Base-by-base conservation (phyloP, 2,113 vertebrate genomes). In the Typhlomys cinereus region DNA sequence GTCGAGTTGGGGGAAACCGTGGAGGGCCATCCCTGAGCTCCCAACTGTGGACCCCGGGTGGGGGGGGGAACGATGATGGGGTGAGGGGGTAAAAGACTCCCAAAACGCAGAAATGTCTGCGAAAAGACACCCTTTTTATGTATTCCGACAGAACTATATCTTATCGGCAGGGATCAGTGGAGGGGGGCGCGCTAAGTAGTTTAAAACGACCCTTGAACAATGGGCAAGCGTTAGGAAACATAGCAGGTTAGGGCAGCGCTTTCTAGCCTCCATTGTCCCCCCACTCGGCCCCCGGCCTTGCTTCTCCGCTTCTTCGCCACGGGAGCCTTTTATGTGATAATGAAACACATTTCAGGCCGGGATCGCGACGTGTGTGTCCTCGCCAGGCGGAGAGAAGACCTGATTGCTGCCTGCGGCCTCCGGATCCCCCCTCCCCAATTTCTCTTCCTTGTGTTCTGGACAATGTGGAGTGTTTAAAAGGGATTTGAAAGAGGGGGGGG, bases 271-370 rank as follows among this genome's bases (percentile, higher is more conserved):
- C 97, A 97, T 98, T 98, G 98, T 99, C 97, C 98, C n/a, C 96
- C 94, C 97, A 97, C 98, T 97, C 98, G 94, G 97, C 91, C 97
- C 96, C 96, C 96, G 92, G 98, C 97, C 97, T 96, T 96, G 94
- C 97, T 92, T 96, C 98, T 96, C 97, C 97, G 98, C 98, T 98
- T 83, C 97, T 94, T 97, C 98, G 84, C 99, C 89, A 96, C 98
- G 97, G 99, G 99, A 98, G 98, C 97, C 98, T 98, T 99, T 99
- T 98, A 98, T 99, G 98, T 98, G 98, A 97, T 99, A 99, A 99
- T 99, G 98, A 98, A 98, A 98, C 98, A 98, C 98, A 98, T 98
- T 98, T 98, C 98, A 98, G 97, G 97, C 98, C 97, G 87, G 97
- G 94, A 97, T 96, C 96, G 93, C 98, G 95, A 98, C 97, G 97